A percentile compares a stretch with the other conserved stretches of the same genome.
Evolutionary conservation across 2,113 vertebrate genomes (phyloP).

Genomic region (Ptychochromis oligacanthus): DNA sequence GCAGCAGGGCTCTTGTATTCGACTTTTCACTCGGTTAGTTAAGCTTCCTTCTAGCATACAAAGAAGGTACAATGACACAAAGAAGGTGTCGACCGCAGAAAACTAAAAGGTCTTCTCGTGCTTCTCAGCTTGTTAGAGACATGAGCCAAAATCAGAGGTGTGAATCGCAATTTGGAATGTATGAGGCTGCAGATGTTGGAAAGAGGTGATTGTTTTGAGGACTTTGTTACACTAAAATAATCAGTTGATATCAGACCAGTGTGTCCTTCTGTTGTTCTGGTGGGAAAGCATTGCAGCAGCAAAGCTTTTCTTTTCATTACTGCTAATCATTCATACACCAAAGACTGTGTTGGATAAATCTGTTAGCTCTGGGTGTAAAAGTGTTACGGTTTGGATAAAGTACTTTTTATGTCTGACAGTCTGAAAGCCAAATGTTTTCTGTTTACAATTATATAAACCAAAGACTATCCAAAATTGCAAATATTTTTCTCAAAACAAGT

Average conservation of each 20-base stretch:
- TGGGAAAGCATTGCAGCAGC: neutral
- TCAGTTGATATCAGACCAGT: neutral
- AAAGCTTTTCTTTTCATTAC: neutral
- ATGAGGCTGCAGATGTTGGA: neutral
- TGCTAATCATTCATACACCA: neutral
- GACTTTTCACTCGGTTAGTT: slow-evolving; percentile 14
- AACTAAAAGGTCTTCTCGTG: neutral
- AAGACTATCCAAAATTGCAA: neutral
- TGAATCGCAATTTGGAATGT: neutral
- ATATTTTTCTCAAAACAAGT: neutral
- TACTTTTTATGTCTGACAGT: neutral
- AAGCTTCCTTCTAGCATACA: neutral
- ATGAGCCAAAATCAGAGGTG: neutral
- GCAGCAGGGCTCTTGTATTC: slow-evolving; percentile 19
- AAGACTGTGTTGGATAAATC: neutral
- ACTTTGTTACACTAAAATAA: neutral
- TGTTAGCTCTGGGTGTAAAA: neutral
- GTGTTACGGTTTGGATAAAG: neutral
- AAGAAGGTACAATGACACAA: neutral
- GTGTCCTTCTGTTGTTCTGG: neutral
- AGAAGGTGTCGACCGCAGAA: neutral
- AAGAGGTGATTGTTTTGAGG: neutral
- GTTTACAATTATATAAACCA: neutral
- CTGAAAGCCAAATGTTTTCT: neutral
- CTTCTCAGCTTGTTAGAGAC: neutral